phyloP scores from a whole-genome alignment of 2,888 invertebrate genomes.

The Oscheius sp. region DNA sequence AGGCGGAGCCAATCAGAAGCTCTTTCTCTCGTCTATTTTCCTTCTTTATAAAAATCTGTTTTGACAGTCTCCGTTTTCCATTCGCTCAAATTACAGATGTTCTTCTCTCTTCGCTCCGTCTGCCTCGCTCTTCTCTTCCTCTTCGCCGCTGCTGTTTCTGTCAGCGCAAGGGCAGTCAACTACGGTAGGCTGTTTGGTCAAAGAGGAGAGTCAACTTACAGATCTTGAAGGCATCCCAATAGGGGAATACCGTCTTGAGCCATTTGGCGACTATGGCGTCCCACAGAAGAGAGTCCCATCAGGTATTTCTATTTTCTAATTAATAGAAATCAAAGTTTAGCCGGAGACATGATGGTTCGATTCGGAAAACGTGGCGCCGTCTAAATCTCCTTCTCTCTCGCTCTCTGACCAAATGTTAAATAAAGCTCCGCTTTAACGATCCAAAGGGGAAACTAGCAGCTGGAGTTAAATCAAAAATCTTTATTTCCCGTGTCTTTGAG shows the following conservation, averaged over 20 bases:
- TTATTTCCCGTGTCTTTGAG: not conserved
- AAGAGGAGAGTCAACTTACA: not conserved
- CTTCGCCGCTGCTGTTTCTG: constrained; percentile 12
- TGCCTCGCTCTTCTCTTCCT: constrained; percentile 22
- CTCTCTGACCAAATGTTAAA: not conserved
- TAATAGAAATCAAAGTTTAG: not conserved
- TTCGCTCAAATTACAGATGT: constrained; percentile 8
- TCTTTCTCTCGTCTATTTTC: too few species aligned
- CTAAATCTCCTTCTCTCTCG: not conserved
- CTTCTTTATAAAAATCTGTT: too few species aligned
- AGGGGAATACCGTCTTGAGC: constrained; percentile 32
- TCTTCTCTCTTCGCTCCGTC: constrained; percentile 32
- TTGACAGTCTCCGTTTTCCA: too few species aligned
- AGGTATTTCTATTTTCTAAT: not conserved
- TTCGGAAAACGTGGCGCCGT: constrained; percentile 8
- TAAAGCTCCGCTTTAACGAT: constrained; percentile 7
- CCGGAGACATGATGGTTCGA: constrained; percentile 18
- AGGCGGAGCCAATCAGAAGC: too few species aligned
- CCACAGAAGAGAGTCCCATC: constrained; percentile 26
- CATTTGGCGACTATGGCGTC: constrained; percentile 24
- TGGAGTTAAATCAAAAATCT: not conserved
- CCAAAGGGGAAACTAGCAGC: not conserved
- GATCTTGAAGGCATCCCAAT: constrained; percentile 33
- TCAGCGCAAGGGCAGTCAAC: constrained; percentile 8
- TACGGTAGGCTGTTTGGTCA: not conserved